Conservation (phyloP, 2,888 invertebrate species). For the Coelinius sp. region DNA sequence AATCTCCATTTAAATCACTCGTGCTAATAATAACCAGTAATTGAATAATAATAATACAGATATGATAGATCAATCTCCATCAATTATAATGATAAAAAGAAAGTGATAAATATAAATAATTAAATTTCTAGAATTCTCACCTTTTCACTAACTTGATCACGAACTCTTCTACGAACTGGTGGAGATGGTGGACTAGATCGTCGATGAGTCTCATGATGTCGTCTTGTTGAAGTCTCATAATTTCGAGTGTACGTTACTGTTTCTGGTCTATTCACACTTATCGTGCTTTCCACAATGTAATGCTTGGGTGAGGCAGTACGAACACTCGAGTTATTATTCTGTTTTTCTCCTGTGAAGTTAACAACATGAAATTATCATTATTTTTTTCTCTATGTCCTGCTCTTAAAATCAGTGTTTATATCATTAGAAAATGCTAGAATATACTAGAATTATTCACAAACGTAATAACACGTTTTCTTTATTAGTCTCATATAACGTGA, state of each 20-base stretch:
- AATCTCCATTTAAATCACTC: neutral
- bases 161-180: conserved; percentile 59
- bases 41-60: neutral
- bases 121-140: neutral
- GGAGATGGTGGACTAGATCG: conserved; percentile 61
- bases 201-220: conserved; percentile 52
- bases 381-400: too few relatives aligned
- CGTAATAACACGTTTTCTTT: neutral
- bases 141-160: conserved; percentile 56
- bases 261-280: conserved; percentile 53
- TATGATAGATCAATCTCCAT: neutral
- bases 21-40: neutral
- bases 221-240: conserved; percentile 45
- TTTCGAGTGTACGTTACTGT: conserved; percentile 47
- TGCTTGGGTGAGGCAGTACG: conserved; percentile 57
- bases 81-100: neutral
- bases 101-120: neutral
- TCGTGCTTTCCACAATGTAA: conserved; percentile 53
- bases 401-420: neutral
- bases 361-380: neutral
- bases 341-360: conserved; percentile 42
- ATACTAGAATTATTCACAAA: neutral
- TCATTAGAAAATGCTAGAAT: too few relatives aligned
- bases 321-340: conserved; percentile 36
- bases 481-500: neutral